Percentiles rank a stretch among this genome's conserved stretches.
Evolutionary conservation across 2,888 invertebrate species (phyloP).

Genomic region (Agrenia bidenticulata): DNA sequence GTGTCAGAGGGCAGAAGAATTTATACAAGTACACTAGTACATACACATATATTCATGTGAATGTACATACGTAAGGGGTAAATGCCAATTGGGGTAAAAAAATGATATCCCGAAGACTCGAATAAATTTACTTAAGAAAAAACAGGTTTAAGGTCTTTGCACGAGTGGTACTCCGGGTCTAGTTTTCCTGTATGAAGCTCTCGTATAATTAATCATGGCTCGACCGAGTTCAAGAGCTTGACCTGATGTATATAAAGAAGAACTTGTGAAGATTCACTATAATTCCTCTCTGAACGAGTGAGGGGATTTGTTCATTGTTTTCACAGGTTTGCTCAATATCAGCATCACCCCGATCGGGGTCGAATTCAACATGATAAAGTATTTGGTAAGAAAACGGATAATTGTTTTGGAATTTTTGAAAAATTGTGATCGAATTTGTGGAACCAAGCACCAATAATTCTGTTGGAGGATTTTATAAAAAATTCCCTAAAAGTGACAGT

Average conservation of each 20-base stretch:
- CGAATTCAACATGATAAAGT: slow-evolving; percentile 50
- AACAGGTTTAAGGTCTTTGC: slow-evolving; percentile 53
- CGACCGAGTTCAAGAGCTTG: slow-evolving; percentile 53
- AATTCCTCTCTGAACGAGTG: slow-evolving; percentile 52
- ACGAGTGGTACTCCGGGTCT: slow-evolving; percentile 51
- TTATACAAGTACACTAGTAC: neutral
- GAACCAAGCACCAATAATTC: neutral
- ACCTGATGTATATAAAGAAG: slow-evolving; percentile 53
- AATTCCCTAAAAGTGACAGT: neutral
- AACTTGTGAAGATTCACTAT: slow-evolving; percentile 47
- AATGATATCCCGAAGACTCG: slow-evolving; percentile 25
- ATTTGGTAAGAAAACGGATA: slow-evolving; percentile 49
- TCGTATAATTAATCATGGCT: slow-evolving; percentile 51
- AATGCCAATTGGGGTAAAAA: slow-evolving; percentile 25
- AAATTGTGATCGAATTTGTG: neutral
- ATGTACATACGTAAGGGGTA: slow-evolving; percentile 19
- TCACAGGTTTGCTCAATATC: slow-evolving; percentile 39
- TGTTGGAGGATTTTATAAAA: neutral
- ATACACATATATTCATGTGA: slow-evolving; percentile 17
- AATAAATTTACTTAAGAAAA: slow-evolving; percentile 36
- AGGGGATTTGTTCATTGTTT: slow-evolving; percentile 47
- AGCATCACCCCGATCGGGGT: slow-evolving; percentile 48
- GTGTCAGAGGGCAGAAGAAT: neutral
- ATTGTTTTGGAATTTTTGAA: neutral
- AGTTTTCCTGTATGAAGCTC: slow-evolving; percentile 33